These are phyloP conservation scores for Leptinotarsa undecemlineata DNA, from an alignment of 1,140 invertebrate genomes.

Conservation along the genomic window DNA sequence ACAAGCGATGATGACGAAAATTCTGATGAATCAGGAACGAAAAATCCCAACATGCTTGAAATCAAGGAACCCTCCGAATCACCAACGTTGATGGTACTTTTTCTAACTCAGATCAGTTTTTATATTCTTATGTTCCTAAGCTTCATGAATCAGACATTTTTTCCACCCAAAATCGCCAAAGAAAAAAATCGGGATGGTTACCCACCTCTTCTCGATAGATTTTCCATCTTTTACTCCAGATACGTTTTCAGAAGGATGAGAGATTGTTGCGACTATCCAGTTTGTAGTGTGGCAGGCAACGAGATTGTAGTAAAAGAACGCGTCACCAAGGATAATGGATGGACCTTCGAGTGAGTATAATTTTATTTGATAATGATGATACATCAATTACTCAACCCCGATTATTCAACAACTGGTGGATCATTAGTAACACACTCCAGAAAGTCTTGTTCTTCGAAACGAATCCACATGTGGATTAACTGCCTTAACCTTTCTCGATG, in stretches of 20 bases:
- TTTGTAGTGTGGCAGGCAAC: conserved; percentile 88
- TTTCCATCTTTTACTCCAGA: conserved; percentile 92
- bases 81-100: conserved; percentile 77
- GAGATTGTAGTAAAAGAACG: conserved; percentile 86
- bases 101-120: conserved; percentile 86
- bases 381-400: too few species aligned
- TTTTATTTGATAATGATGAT: background rate
- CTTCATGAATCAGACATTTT: conserved; percentile 78
- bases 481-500: too few species aligned
- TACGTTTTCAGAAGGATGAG: conserved; percentile 90
- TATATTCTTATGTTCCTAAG: conserved; percentile 86
- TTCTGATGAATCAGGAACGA: too few species aligned
- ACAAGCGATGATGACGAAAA: too few species aligned
- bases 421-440: too few species aligned
- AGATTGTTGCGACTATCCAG: conserved; percentile 94
- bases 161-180: conserved; percentile 75
- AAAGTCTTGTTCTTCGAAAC: too few species aligned
- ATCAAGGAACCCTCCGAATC: conserved; percentile 79
- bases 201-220: conserved; percentile 86
- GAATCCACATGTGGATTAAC: too few species aligned
- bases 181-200: conserved; percentile 87
- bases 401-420: too few species aligned
- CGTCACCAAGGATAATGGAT: conserved; percentile 82
- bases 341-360: conserved; percentile 81
- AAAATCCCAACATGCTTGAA: conserved; percentile 27